Base-by-base conservation (phyloP, 2,113 vertebrate species). In the Rhea pennata region DNA sequence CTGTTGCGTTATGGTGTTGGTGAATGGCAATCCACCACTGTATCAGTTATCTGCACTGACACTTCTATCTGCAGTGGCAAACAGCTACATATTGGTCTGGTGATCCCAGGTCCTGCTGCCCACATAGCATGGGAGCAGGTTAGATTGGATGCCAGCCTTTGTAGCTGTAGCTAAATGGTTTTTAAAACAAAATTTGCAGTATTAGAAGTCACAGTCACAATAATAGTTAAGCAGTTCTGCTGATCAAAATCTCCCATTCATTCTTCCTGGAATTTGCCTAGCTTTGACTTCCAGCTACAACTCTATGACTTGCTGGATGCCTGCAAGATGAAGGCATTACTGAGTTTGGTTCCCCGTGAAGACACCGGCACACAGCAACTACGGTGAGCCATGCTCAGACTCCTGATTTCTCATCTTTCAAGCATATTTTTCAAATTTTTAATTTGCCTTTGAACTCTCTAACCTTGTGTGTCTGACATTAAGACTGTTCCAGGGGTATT, bases 381-480 rank as follows among this genome's bases (percentile, higher is more conserved):
- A 11, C 0, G 1, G 14, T 11, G 27, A 72, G 14, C 33, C 8
- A 44, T 69, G 50, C 8, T 4, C 7, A 69, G 3, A 8, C 51
- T 12, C 23, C 39, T 12, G 26, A 16, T 15, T 51, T 85, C 2
- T 3, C 19, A 10, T 3, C 33, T 54, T 66, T 31, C 7, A 64
- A 46, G 36, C 24, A 31, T 4, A 3, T 27, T 72, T 58, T 59
- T 40, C 46, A 59, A 44, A 27, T 1, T 53, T 85, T 72, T 54
- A n/a, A 27, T 48, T 54, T 4, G 40, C 4, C 0, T 82, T 39
- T 54, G 56, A 75, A 15, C 15, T 19, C 10, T 36, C 11, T 40
- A 8, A 31, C 64, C 75, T 70, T 17, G 15, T 8, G 12, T 0
- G 0, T 31, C 44, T 66, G 15, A 42, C 1, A 0, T 6, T 6